Evolutionary conservation across 2,888 invertebrate genomes (phyloP), one percentile per base, ranked within the genome.

Genomic region (Himalopsyche kuldschensis): DNA sequence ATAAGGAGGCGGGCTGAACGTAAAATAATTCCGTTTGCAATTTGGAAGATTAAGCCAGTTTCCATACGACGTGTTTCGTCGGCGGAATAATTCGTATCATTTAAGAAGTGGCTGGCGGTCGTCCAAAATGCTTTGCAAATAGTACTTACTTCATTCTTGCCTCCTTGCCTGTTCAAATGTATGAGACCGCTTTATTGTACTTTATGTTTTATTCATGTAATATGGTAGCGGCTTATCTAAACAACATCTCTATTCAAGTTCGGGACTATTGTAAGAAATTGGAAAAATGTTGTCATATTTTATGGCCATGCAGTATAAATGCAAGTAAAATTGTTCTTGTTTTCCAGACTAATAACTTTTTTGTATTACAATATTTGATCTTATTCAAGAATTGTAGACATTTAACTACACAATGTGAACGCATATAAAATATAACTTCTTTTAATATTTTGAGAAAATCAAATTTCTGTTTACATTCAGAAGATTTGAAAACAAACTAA

Each of bases 151-250:
- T 55, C 55, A 20, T 55, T 55, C 55, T 55, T 55, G 55, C 75
- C 31, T 32, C 75, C 75, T 30, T n/a, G 75, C 31, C 30, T 32
- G 75, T 31, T 27, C 30, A 32, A 75, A 75, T 55, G 55, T 55
- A 55, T 30, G 75, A 75, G 17, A 75, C 75, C 75, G 75, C 55
- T 55, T 55, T 75, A 41, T 75, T 79, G 79, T 47, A 55, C 63
- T 83, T 83, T 80, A 83, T 83, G 83, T 83, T 77, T 83, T 83
- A 83, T 83, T 83, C 83, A 83, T 81, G 81, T 81, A 81, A 81
- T 81, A 77, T 78, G 78, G 82, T 78, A 69, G 75, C 78, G 78
- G 55, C 55, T 55, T 55, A 55, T 55, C 55, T 24, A 55, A 55
- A 55, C 20, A 55, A 55, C 55, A 55, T 55, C 55, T 55, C 24